phyloP scores from a whole-genome alignment of 2,113 vertebrate genomes.

The Macquaria australasica region DNA sequence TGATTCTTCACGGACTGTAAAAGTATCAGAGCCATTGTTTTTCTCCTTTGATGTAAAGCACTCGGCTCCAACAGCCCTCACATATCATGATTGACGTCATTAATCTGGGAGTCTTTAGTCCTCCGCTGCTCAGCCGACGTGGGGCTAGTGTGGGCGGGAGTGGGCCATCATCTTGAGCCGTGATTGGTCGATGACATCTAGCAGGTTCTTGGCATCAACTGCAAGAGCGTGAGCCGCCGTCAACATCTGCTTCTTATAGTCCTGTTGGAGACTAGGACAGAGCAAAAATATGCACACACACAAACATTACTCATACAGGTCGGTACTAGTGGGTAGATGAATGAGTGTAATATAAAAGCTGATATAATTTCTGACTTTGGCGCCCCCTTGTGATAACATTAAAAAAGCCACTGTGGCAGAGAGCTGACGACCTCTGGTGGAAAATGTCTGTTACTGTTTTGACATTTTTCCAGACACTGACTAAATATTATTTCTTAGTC shows the following conservation, averaged over 20 bases:
- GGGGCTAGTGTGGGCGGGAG: constrained; percentile 88
- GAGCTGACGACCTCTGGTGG: neutral
- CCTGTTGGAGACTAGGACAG: constrained; percentile 96
- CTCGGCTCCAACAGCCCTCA: constrained; percentile 26
- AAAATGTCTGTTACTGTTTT: neutral
- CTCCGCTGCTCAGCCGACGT: constrained; percentile 8
- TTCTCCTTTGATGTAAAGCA: constrained; percentile 29
- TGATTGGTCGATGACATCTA: constrained; percentile 98
- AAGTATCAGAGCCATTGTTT: constrained; percentile 45
- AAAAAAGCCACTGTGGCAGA: neutral
- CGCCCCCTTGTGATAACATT: neutral
- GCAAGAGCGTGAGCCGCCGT: constrained; percentile 96
- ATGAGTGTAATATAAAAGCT: neutral
- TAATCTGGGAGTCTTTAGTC: constrained; percentile 45
- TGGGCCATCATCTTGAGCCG: constrained; percentile 93
- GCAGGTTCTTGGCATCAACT: constrained; percentile 97
- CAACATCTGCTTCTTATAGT: constrained; percentile 99
- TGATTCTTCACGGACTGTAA: constrained; percentile 42
- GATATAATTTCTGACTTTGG: neutral
- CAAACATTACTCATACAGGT: constrained; percentile 73
- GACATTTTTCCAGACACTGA: neutral
- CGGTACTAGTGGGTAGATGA: neutral
- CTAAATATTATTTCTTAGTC: neutral
- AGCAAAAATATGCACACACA: constrained; percentile 81
- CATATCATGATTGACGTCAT: constrained; percentile 21